A percentile compares a stretch with the other conserved stretches of the same genome.
Conservation (phyloP, 2,113 vertebrate genomes). For the Amphiprion ocellaris region DNA sequence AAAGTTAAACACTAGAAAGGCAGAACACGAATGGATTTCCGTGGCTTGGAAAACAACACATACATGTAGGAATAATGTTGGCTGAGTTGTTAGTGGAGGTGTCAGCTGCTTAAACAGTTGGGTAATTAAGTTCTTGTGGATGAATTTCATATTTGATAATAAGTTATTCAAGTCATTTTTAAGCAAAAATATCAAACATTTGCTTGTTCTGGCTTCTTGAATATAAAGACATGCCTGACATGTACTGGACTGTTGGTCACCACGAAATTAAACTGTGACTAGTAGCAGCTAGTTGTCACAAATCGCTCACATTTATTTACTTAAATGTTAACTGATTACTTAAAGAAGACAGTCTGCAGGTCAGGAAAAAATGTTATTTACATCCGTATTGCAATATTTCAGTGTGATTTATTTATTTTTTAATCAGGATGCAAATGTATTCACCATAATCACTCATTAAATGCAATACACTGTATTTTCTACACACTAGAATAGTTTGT, state of each 20-base stretch:
- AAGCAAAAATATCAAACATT: background rate
- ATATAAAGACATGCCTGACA: background rate
- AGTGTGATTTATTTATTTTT: background rate
- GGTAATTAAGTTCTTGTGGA: background rate
- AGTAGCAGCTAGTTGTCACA: too few relatives aligned
- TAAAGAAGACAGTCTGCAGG: background rate
- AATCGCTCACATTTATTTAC: too few relatives aligned
- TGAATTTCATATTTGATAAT: too few relatives aligned
- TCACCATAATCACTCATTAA: background rate
- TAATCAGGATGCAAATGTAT: background rate
- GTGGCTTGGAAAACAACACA: background rate
- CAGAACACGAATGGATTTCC: background rate
- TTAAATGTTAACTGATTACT: background rate
- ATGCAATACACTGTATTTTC: background rate
- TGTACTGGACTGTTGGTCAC: background rate
- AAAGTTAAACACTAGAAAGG: constrained; percentile 16
- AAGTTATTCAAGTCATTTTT: too few relatives aligned
- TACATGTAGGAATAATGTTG: background rate
- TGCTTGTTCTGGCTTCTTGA: background rate
- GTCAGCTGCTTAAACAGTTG: background rate
- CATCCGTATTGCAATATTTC: background rate
- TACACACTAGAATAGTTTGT: background rate
- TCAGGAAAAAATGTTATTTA: too few relatives aligned
- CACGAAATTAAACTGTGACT: background rate
- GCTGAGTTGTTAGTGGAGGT: background rate